Evolutionary conservation across 2,888 invertebrate species (phyloP).

Genomic region (Eristalis tenax): DNA sequence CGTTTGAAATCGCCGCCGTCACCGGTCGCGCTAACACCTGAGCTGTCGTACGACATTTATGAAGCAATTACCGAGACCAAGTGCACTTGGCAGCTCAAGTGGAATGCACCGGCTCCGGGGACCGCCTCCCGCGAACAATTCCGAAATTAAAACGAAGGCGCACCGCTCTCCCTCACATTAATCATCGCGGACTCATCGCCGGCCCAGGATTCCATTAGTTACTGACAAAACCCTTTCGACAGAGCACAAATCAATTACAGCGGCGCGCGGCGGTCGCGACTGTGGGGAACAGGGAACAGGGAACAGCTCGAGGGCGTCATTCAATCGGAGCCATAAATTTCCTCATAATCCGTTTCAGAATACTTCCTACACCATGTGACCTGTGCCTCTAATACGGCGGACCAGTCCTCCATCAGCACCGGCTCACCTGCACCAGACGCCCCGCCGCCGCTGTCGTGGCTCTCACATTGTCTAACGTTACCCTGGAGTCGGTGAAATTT

Average conservation of each 20-base stretch:
- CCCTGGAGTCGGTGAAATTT: conserved; percentile 49
- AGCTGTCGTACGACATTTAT: not conserved
- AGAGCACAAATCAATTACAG: conserved; percentile 67
- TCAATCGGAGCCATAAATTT: conserved; percentile 67
- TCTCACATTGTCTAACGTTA: conserved; percentile 28
- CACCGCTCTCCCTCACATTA: conserved; percentile 19
- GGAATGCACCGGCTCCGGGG: not conserved
- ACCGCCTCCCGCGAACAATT: not conserved
- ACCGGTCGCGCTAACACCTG: not conserved
- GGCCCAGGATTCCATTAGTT: conserved; percentile 53
- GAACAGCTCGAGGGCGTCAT: conserved; percentile 62
- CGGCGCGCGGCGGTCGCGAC: conserved; percentile 37
- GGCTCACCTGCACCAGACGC: not conserved
- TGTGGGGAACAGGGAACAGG: conserved; percentile 9
- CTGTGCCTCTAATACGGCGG: conserved; percentile 56
- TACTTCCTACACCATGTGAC: conserved; percentile 66
- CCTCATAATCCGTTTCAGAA: conserved; percentile 62
- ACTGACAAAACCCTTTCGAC: conserved; percentile 65
- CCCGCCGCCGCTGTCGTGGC: not conserved
- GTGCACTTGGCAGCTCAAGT: not conserved
- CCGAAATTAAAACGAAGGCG: not conserved
- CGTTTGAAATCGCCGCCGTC: not conserved
- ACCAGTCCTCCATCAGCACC: conserved; percentile 38
- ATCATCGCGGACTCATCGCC: conserved; percentile 49
- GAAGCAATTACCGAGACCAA: not conserved